These are phyloP conservation scores for Gopherus flavomarginatus DNA, from an alignment of 2,113 vertebrate species.

Conservation along the genomic window DNA sequence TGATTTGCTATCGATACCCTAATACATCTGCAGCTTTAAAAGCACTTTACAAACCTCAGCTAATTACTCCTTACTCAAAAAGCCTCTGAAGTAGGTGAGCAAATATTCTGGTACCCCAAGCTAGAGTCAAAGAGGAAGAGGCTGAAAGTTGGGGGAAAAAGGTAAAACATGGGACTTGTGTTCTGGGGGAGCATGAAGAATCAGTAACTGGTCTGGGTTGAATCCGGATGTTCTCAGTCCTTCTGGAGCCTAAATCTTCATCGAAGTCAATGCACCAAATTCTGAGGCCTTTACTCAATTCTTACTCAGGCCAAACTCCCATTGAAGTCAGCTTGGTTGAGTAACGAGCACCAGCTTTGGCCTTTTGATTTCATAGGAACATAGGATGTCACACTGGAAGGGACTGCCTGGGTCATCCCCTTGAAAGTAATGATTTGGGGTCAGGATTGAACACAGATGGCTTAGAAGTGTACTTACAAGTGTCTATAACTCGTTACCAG, in stretches of 20 bases:
- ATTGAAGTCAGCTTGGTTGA: not conserved
- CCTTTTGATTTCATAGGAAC: not conserved
- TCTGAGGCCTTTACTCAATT: not conserved
- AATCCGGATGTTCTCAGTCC: not conserved
- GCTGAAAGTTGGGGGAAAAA: not conserved
- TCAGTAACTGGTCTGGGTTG: not conserved
- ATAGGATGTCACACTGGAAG: not conserved
- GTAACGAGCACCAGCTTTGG: not conserved
- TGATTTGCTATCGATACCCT: not conserved
- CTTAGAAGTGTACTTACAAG: not conserved
- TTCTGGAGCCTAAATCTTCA: not conserved
- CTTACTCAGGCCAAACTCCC: not conserved
- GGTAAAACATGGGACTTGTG: not conserved
- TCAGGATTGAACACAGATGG: no score
- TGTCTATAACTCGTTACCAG: not conserved
- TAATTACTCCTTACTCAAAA: conserved; percentile 26
- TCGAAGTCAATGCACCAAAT: not conserved
- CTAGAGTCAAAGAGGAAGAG: not conserved
- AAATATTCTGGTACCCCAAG: not conserved
- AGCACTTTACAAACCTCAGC: rapidly evolving
- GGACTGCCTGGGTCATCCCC: not conserved
- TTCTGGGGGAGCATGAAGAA: not conserved
- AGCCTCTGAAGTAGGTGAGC: not conserved
- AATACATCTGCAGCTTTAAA: conserved; percentile 14
- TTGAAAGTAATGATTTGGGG: not conserved